Base-by-base conservation (phyloP, 2,888 invertebrate species). In the Mythimna albipuncta region DNA sequence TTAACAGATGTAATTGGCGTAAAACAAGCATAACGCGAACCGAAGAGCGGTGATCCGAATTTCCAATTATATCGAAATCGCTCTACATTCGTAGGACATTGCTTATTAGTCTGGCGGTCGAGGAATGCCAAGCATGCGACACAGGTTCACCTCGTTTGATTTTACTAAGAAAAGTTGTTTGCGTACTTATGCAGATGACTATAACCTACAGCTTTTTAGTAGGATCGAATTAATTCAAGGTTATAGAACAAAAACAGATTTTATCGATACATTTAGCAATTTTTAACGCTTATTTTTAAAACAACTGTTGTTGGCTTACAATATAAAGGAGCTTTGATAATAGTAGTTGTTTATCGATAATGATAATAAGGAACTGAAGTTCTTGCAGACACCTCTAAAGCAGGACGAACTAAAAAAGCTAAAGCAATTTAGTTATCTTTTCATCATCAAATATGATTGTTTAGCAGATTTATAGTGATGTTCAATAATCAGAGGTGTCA, bases 91-190 rank as follows among this genome's bases (percentile, higher is more conserved):
- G 77, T 78, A 73, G 75, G 32, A 74, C 67, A 77, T 75, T 72
- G 73, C 62, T 76, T 70, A 81, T 75, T 77, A 78, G 73, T 69
- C 71, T 62, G 74, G 78, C 83, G 82, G 67, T 71, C 44, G 50
- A 82, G 85, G 91, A 89, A 92, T 92, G 88, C 81, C 32, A 79
- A 81, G 85, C 72, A 89, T 86, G 86, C 72, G 81, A 89, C 88
- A 79, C 89, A 86, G 68, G 94, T 90, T 94, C 76, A 90, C 94
- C 94, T 94, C 93, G 84, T 84, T 87, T 91, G 87, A 90, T 90
- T 89, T 89, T 86, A 89, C 88, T 91, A 91, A 90, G 89, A 92
- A 93, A 92, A 89, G 92, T 92, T 89, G 91, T 87, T 86, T 89
- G 87, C 82, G 77, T 85, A 80, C 73, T 87, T 88, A 88, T 89